Percentiles rank a stretch among this genome's conserved stretches.
phyloP scores from a whole-genome alignment of 2,113 vertebrate genomes.

The Phyllostomus hastatus region DNA sequence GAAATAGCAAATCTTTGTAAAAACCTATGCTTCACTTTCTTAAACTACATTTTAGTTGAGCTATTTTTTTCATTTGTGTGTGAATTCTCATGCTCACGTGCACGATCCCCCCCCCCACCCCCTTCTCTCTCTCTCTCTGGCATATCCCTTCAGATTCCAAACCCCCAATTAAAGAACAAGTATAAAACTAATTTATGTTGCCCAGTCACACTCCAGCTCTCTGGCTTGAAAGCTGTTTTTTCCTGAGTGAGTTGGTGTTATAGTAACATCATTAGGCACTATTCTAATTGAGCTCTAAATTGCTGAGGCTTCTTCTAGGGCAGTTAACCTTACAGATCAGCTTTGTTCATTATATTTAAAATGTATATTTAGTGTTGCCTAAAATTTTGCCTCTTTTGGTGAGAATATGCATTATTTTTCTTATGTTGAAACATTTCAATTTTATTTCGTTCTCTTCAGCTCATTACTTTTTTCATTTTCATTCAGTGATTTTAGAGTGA shows the following conservation, averaged over 20 bases:
- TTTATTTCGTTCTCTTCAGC: background rate
- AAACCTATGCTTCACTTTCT: background rate
- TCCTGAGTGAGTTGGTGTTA: slow-evolving; percentile 20
- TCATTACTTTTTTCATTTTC: background rate
- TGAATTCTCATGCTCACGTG: background rate
- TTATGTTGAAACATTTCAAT: background rate
- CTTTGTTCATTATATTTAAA: background rate
- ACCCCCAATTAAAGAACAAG: background rate
- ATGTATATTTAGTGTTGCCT: background rate
- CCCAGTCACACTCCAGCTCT: background rate
- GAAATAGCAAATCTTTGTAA: slow-evolving; percentile 20
- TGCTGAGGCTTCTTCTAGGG: background rate
- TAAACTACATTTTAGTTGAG: slow-evolving; percentile 1
- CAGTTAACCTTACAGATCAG: slow-evolving; percentile 28
- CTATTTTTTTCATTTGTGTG: background rate
- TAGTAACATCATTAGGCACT: slow-evolving; percentile 45
- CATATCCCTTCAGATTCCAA: background rate
- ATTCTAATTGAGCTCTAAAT: slow-evolving; percentile 52
- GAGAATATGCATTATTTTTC: background rate
- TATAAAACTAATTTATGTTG: slow-evolving; percentile 34
- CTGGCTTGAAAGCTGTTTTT: background rate
- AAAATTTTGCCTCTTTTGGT: slow-evolving; percentile 35
- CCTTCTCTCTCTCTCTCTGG: background rate
- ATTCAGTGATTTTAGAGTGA: background rate
- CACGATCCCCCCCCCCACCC: no score